Percentiles rank a stretch among this genome's conserved stretches.
Conservation (phyloP, 2,888 invertebrate species). For the Yponomeuta cagnagella region DNA sequence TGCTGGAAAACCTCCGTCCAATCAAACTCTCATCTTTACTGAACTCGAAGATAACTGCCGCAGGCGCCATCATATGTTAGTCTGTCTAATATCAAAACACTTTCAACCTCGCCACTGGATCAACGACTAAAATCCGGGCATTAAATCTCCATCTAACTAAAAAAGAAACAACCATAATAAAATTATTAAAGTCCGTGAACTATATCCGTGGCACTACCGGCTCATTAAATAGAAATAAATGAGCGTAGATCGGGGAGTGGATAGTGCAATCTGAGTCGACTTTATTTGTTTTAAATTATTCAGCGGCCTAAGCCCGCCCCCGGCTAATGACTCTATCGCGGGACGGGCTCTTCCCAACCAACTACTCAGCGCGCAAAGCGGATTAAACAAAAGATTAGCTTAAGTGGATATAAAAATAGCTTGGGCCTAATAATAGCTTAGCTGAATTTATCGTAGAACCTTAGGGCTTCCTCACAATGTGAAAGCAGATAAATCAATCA, state of each 20-base stretch:
- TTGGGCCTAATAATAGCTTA: no score
- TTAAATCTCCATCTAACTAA: neutral
- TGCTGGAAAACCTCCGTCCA: no score
- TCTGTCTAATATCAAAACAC: neutral
- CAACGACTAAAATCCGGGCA: neutral
- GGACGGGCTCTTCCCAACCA: constrained; percentile 18
- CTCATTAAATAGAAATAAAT: constrained; percentile 55
- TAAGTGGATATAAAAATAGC: neutral
- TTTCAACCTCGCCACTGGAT: neutral
- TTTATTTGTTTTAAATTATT: constrained; percentile 75
- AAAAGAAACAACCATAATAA: neutral
- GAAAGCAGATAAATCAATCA: no score
- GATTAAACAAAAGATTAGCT: neutral
- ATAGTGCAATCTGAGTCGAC: constrained; percentile 70
- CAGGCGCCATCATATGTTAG: no score
- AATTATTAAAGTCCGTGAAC: neutral
- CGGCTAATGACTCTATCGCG: constrained; percentile 70
- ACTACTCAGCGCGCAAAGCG: neutral
- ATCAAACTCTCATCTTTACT: no score
- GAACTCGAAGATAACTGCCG: no score
- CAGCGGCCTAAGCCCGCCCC: constrained; percentile 58
- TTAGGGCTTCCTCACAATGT: no score
- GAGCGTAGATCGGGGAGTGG: constrained; percentile 49
- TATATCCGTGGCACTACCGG: constrained; percentile 1
- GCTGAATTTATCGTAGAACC: no score